Base-by-base conservation (phyloP, 2,888 invertebrate genomes). In the Ormyrus rosae region DNA sequence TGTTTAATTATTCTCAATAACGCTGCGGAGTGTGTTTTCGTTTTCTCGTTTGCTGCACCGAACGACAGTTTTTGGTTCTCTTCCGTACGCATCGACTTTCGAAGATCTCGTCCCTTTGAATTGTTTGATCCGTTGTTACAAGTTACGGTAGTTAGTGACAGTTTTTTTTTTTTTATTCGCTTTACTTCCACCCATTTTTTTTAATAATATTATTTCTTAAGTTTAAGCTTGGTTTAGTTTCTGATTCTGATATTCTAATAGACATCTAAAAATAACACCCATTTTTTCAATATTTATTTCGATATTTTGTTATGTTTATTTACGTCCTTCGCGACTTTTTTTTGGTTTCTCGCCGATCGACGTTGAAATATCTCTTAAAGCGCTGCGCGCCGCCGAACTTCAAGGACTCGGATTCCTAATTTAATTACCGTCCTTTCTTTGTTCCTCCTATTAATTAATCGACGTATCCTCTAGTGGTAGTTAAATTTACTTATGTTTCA, bases 251-350 rank as follows among this genome's bases (percentile, higher is more conserved):
- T 89, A 89, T 89, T 90, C 90, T 91, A 91, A 91, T 88, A 90
- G 89, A 91, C 89, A 90, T 91, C 90, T 91, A 91, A 91, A 91
- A 90, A 90, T 90, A 90, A 91, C 90, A 91, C 88, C 89, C 88
- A 90, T 89, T 89, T 89, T 89, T 67, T 86, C 84, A 86, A 87
- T 88, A 87, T 88, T 72, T 88, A 88, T 84, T 89, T 88, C 84
- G 50, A 85, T 88, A 88, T 87, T 86, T 89, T 88, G 86, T 88
- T 88, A 86, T 86, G 84, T 81, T 82, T 83, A 79, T 80, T 82
- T 83, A 48, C 48, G 55, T 53, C 10, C 13, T 58, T 64, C 53
- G 10, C 19, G 6, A 76, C 48, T 80, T 68, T 79, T 77, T 34
- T 53, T 64, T 68, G 11, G 48, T 65, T 67, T 68, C 34, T 34